A percentile compares a stretch with the other conserved stretches of the same genome.
Evolutionary conservation across 2,113 vertebrate genomes (phyloP).

Genomic region (Antechinus stuartii): DNA sequence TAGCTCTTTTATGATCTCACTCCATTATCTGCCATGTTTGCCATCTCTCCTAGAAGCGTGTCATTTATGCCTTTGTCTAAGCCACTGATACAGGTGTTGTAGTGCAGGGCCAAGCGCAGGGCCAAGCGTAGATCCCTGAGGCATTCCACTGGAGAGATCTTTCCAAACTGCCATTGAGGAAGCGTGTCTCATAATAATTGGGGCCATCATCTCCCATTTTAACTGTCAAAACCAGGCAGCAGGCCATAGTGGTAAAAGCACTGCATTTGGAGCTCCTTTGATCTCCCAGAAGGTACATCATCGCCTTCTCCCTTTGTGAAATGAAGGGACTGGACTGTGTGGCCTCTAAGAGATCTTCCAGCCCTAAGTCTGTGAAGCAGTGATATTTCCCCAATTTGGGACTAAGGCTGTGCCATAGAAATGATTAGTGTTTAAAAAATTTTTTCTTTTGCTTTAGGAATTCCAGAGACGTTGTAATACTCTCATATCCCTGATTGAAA

Average conservation of each 20-base stretch:
- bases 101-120: neutral
- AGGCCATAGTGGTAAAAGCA: neutral
- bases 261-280: neutral
- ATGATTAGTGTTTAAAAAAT: constrained; percentile 58
- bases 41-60: neutral
- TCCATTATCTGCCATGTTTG: neutral
- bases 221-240: neutral
- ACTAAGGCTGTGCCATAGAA: constrained; percentile 48
- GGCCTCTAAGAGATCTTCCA: neutral
- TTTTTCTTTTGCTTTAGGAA: constrained; percentile 84
- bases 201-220: neutral
- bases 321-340: neutral
- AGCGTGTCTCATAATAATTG: neutral
- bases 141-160: neutral
- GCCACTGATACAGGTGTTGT: neutral
- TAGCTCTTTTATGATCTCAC: neutral
- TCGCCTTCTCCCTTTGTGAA: neutral
- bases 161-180: neutral
- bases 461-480: constrained; percentile 94
- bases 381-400: constrained; percentile 20
- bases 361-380: neutral
- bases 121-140: neutral
- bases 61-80: neutral
- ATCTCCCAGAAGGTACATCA: neutral
- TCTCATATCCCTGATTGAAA: constrained; percentile 93